phyloP scores from a whole-genome alignment of 2,113 vertebrate species.

The Podarcis raffonei region DNA sequence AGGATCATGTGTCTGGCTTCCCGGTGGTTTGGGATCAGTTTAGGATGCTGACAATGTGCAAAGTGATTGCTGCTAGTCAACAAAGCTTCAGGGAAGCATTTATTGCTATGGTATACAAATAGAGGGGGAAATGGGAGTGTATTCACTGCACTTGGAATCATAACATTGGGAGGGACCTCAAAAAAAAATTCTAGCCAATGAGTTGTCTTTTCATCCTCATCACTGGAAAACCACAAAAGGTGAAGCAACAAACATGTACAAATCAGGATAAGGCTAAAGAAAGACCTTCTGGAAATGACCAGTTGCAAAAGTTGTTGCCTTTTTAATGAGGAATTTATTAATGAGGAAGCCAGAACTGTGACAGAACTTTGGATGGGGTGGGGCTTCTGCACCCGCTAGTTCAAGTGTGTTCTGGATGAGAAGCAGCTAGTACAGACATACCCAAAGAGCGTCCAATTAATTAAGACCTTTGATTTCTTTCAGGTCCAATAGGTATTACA shows the following conservation, averaged over 20 bases:
- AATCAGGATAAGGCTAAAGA: neutral
- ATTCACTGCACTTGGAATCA: neutral
- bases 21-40: neutral
- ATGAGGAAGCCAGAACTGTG: neutral
- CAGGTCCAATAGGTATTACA: neutral
- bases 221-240: neutral
- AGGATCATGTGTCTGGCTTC: slow-evolving; percentile 5
- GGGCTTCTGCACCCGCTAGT: neutral
- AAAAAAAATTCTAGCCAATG: neutral
- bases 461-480: neutral
- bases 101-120: neutral
- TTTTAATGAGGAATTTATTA: neutral
- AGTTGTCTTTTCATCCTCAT: neutral
- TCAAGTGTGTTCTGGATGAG: neutral
- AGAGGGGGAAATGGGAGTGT: neutral
- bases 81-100: neutral
- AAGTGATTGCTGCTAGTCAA: neutral
- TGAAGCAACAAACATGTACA: neutral
- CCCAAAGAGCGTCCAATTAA: neutral
- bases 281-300: neutral
- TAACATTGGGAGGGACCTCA: neutral
- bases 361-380: neutral
- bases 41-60: slow-evolving; percentile 1
- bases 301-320: neutral
- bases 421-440: neutral